A percentile compares a stretch with the other conserved stretches of the same genome.
Conservation (phyloP, 2,797 vertebrate species). For the Tapera naevia region DNA sequence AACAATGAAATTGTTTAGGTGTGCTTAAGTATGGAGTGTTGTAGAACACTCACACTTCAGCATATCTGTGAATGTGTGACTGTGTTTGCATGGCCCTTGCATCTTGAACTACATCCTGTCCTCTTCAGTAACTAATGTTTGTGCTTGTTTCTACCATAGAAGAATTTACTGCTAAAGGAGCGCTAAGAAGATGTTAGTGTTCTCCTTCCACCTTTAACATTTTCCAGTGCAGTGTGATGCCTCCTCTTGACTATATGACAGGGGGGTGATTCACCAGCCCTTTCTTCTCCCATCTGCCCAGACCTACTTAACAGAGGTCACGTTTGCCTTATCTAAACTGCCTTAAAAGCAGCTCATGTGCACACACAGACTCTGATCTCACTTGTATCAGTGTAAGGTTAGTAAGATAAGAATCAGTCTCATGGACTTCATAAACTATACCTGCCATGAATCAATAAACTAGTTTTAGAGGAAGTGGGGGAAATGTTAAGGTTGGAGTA, state of each 20-base stretch:
- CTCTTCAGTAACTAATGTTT: not conserved
- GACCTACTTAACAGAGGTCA: not conserved
- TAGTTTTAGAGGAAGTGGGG: not conserved
- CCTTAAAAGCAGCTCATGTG: not conserved
- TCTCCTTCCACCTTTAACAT: not conserved
- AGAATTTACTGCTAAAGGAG: not conserved
- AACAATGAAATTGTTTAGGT: not conserved
- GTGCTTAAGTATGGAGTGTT: not conserved
- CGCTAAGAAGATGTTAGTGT: not conserved
- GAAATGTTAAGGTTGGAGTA: not conserved
- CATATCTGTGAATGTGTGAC: not conserved
- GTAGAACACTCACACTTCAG: not conserved
- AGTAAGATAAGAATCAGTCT: not conserved
- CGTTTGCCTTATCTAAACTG: not conserved
- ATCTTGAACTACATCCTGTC: not conserved
- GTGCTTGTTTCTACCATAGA: not conserved
- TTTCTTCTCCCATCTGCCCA: not conserved
- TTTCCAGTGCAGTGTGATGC: not conserved
- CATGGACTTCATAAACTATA: not conserved
- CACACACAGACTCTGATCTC: not conserved
- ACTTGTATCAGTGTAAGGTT: not conserved
- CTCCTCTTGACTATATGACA: not conserved
- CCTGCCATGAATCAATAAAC: not conserved
- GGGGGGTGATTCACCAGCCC: not conserved
- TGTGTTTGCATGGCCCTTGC: not conserved